Evolutionary conservation across 2,113 vertebrate species (phyloP).

Genomic region (Leptocoma aspasia): DNA sequence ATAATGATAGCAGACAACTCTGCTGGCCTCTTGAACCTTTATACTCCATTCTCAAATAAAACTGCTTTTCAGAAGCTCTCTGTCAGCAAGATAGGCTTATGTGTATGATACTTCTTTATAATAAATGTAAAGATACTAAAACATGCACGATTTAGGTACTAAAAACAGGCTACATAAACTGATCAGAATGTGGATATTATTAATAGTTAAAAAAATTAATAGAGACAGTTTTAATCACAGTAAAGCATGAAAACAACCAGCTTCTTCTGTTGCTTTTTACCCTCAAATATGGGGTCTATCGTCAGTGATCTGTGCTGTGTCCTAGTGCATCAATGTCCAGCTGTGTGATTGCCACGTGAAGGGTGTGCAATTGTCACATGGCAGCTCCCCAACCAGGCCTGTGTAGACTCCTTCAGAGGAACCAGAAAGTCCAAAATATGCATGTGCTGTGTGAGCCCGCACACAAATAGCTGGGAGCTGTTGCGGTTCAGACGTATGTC

Average conservation of each 20-base stretch:
- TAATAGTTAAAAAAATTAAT: not conserved
- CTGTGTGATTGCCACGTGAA: not conserved
- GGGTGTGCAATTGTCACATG: accelerated
- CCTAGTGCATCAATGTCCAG: not conserved
- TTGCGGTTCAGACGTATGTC: not conserved
- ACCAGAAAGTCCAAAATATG: not conserved
- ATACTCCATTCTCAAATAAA: not conserved
- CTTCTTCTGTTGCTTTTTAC: not conserved
- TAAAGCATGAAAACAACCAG: not conserved
- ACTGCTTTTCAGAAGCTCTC: not conserved
- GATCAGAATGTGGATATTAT: not conserved
- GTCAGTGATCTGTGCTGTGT: not conserved
- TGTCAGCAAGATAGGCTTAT: not conserved
- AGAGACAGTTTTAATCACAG: not conserved
- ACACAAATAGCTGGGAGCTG: not conserved
- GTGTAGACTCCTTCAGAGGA: not conserved
- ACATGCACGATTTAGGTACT: not conserved
- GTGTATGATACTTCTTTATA: not conserved
- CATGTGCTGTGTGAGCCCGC: not conserved
- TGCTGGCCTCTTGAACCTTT: not conserved
- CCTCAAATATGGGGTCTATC: not conserved
- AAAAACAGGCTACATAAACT: not conserved
- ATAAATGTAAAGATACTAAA: not conserved
- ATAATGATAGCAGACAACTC: not conserved
- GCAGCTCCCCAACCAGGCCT: not conserved